Evolutionary conservation across 2,888 invertebrate genomes (phyloP).

Genomic region (Aphelenchoides bicaudatus): DNA sequence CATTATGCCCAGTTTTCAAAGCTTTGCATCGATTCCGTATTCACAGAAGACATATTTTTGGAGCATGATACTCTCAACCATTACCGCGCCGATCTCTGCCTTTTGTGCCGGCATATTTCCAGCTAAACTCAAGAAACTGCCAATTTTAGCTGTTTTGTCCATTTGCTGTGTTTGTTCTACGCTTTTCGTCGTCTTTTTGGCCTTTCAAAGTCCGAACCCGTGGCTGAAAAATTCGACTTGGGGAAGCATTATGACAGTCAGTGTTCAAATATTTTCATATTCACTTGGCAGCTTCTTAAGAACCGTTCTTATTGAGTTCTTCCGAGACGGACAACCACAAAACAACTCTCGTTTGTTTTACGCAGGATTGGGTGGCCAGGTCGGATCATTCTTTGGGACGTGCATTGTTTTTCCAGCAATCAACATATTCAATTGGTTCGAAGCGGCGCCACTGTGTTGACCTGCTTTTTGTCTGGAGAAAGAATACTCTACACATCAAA

Average conservation of each 20-base stretch:
- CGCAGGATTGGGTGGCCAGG: neutral
- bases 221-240: neutral
- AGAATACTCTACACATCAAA: too few species aligned
- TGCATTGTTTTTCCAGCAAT: neutral
- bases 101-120: neutral
- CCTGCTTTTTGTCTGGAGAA: too few species aligned
- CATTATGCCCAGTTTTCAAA: neutral
- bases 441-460: neutral
- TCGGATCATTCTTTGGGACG: constrained; percentile 4
- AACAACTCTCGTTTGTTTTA: constrained; percentile 5
- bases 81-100: neutral
- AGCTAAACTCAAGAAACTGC: too few species aligned
- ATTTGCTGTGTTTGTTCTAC: neutral
- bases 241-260: neutral
- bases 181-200: neutral
- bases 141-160: neutral
- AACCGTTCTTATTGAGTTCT: neutral
- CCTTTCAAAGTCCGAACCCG: neutral
- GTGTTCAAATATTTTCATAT: neutral
- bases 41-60: constrained; percentile 12
- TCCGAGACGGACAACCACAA: neutral
- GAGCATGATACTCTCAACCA: neutral
- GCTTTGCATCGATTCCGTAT: neutral
- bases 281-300: neutral
- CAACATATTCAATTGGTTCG: constrained; percentile 3